Conservation (phyloP, 1,140 invertebrate genomes). For the Aphaenogaster ashmeadi region DNA sequence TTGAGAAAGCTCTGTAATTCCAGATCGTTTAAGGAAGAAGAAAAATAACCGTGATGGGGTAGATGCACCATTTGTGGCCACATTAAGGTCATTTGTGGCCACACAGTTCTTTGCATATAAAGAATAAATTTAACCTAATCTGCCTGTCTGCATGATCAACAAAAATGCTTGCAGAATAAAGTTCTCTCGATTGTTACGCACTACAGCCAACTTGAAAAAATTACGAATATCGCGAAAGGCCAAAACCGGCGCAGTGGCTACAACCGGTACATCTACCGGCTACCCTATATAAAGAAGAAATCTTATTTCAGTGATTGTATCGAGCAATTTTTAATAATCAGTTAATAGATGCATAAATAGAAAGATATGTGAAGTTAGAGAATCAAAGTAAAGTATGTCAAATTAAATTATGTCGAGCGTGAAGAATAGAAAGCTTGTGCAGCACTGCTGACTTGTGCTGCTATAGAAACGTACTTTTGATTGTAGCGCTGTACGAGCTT, state of each 20-base stretch:
- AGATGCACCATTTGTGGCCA: too few species aligned
- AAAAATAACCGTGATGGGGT: not conserved
- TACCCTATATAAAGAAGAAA: not conserved
- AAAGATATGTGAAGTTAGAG: not conserved
- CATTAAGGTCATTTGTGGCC: too few species aligned
- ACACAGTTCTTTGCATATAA: too few species aligned
- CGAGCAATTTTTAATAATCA: not conserved
- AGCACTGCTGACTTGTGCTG: not conserved
- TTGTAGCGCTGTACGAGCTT: constrained; percentile 85
- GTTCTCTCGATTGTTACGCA: too few species aligned
- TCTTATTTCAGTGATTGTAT: not conserved
- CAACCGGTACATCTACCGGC: too few species aligned
- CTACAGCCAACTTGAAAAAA: too few species aligned
- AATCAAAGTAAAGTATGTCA: constrained; percentile 6
- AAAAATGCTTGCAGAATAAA: too few species aligned
- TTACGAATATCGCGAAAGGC: too few species aligned
- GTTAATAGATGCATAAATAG: not conserved
- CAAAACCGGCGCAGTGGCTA: too few species aligned
- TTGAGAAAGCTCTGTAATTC: not conserved
- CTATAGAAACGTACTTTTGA: constrained; percentile 85
- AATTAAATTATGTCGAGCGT: not conserved
- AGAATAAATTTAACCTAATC: too few species aligned
- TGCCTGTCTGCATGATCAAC: too few species aligned
- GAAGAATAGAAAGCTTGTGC: not conserved
- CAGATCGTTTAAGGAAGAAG: not conserved